Evolutionary conservation across 2,797 vertebrate species (phyloP).

Genomic region (Cottoperca gobio): DNA sequence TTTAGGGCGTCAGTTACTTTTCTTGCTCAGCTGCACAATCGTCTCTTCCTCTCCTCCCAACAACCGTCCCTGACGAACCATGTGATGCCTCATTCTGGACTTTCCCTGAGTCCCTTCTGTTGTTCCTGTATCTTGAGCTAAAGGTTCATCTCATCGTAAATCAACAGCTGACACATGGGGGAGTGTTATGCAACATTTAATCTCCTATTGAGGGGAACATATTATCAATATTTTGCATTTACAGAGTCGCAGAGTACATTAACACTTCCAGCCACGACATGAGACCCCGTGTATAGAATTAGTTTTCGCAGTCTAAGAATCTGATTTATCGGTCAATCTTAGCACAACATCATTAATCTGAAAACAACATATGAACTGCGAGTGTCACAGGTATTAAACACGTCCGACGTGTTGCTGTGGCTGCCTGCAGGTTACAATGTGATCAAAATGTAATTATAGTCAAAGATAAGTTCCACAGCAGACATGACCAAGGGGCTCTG

Average conservation of each 20-base stretch:
- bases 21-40: background rate
- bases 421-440: constrained; percentile 41
- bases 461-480: constrained; percentile 35
- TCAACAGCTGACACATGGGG: background rate
- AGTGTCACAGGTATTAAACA: constrained; percentile 11
- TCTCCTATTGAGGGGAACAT: background rate
- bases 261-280: background rate
- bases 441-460: constrained; percentile 47
- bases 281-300: background rate
- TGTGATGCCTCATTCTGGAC: background rate
- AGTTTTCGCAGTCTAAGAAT: background rate
- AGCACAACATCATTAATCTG: constrained; percentile 2
- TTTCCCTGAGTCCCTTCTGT: constrained; percentile 10
- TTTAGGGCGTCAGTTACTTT: background rate
- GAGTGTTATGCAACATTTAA: background rate
- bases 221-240: constrained; percentile 6
- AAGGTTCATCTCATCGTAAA: background rate
- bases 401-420: background rate
- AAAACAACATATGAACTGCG: background rate
- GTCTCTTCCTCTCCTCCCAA: background rate
- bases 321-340: background rate
- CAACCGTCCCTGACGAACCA: background rate
- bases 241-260: background rate
- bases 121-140: background rate
- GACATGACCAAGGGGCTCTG: constrained; percentile 32